Evolutionary conservation across 2,797 vertebrate species (phyloP).

Genomic region (Myotis findleyi): DNA sequence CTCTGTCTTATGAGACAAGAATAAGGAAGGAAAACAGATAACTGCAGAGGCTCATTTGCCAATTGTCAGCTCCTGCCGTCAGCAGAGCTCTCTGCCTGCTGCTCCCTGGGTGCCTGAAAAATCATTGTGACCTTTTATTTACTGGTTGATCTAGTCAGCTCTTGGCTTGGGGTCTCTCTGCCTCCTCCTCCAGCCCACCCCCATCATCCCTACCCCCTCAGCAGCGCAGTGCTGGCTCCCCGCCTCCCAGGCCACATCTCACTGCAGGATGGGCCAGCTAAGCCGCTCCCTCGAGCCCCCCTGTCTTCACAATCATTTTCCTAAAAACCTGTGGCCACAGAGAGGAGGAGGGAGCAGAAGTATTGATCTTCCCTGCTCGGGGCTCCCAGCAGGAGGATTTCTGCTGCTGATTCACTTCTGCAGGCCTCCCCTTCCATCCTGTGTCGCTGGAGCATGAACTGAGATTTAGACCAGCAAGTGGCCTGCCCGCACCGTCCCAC

Average conservation of each 20-base stretch:
- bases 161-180: neutral
- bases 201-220: neutral
- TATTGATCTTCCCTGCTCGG: rapidly evolving
- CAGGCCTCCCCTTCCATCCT: neutral
- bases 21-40: constrained; percentile 78
- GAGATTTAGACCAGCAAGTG: neutral
- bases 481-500: neutral
- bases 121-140: constrained; percentile 72
- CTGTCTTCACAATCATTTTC: neutral
- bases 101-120: constrained; percentile 52
- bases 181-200: neutral
- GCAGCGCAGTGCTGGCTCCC: neutral
- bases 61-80: constrained; percentile 78
- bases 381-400: neutral
- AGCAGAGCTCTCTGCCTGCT: constrained; percentile 68
- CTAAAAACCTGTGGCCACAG: neutral
- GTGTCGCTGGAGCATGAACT: neutral
- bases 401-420: neutral
- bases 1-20: constrained; percentile 82
- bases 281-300: neutral
- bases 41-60: constrained; percentile 83
- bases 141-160: constrained; percentile 16
- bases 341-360: neutral
- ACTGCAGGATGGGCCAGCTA: neutral
- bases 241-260: neutral